These are phyloP conservation scores for Eupeodes latifasciatus DNA, from an alignment of 2,888 invertebrate genomes.

Conservation along the genomic window DNA sequence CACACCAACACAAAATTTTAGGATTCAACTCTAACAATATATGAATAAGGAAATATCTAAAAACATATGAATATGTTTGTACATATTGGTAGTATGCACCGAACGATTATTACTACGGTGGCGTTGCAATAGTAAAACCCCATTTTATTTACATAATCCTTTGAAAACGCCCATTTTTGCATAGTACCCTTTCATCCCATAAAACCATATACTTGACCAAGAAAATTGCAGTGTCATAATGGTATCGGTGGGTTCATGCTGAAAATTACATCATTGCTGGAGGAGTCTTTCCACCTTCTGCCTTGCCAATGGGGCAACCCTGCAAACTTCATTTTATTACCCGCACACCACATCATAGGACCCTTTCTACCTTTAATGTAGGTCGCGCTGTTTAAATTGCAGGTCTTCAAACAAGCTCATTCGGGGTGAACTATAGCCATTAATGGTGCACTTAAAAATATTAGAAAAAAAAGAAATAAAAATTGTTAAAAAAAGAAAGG, in stretches of 20 bases:
- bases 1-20: constrained; percentile 52
- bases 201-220: constrained; percentile 69
- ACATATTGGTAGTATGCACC: neutral
- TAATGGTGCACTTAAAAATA: constrained; percentile 75
- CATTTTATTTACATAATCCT: constrained; percentile 28
- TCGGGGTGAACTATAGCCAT: constrained; percentile 62
- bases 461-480: constrained; percentile 40
- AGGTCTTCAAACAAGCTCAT: constrained; percentile 70
- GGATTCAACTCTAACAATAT: constrained; percentile 14
- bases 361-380: constrained; percentile 27
- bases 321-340: constrained; percentile 48
- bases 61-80: neutral
- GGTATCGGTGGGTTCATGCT: constrained; percentile 73
- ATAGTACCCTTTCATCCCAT: constrained; percentile 35
- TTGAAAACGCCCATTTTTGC: constrained; percentile 47
- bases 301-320: neutral
- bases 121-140: neutral
- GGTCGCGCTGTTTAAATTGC: constrained; percentile 71
- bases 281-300: constrained; percentile 14
- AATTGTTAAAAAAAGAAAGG: neutral
- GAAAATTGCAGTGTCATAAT: constrained; percentile 76
- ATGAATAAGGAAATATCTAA: no score
- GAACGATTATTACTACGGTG: no score
- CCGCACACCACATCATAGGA: neutral
- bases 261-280: constrained; percentile 70